A percentile compares a stretch with the other conserved stretches of the same genome.
phyloP scores from a whole-genome alignment of 2,797 vertebrate species.

The Falco naumanni region DNA sequence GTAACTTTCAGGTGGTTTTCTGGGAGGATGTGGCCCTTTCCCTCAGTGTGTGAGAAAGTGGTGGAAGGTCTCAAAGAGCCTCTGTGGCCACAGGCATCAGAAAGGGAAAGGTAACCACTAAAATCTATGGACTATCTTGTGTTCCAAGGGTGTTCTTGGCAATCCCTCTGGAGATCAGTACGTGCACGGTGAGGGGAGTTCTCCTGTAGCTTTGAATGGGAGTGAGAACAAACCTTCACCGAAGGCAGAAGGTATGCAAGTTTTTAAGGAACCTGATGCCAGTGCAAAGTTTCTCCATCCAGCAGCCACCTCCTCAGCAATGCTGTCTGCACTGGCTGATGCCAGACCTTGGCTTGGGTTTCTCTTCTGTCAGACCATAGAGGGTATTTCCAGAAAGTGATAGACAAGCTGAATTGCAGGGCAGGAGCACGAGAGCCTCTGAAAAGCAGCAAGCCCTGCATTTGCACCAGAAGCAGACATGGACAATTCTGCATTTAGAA shows the following conservation, averaged over 20 bases:
- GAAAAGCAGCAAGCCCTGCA: background rate
- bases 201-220: background rate
- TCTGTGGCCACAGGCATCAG: background rate
- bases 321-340: rapidly evolving
- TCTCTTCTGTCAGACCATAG: background rate
- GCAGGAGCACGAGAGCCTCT: background rate
- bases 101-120: background rate
- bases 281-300: background rate
- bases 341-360: background rate
- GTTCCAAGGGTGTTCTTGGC: background rate
- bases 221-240: background rate
- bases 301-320: background rate
- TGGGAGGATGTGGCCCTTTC: background rate
- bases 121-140: background rate
- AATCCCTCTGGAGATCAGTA: background rate
- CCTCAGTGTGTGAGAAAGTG: rapidly evolving
- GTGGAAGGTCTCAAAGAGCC: background rate
- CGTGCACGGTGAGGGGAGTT: background rate
- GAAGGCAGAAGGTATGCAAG: background rate
- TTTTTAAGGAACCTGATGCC: background rate
- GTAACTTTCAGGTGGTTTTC: background rate
- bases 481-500: background rate
- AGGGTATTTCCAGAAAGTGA: background rate
- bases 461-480: background rate
- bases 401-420: background rate